Conservation (phyloP, 2,797 vertebrate genomes). For the Pangasius larnaudii region DNA sequence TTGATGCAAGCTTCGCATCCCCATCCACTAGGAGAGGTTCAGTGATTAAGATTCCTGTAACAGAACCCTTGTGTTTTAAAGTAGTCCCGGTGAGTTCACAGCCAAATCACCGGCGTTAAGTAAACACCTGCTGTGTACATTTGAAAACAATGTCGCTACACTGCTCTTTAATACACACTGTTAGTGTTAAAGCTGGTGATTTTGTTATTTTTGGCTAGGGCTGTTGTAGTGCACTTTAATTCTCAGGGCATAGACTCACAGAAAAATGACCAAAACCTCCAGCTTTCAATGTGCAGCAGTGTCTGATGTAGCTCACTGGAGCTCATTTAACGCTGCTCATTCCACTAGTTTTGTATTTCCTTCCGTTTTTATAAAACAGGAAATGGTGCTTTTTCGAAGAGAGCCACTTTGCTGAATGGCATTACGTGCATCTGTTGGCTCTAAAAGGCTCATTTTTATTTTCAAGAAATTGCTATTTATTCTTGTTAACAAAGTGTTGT, state of each 20-base stretch:
- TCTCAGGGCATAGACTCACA: not conserved
- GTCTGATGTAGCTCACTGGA: not conserved
- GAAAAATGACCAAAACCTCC: not conserved
- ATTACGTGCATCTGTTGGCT: not conserved
- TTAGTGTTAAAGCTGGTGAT: not conserved
- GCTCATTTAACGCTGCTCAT: conserved; percentile 6
- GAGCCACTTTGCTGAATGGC: not conserved
- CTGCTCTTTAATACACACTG: not conserved
- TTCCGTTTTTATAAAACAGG: not conserved
- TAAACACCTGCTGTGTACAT: conserved; percentile 20
- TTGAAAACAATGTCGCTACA: conserved; percentile 1
- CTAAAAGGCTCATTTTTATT: not conserved
- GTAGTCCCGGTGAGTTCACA: conserved; percentile 2
- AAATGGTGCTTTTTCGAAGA: not conserved
- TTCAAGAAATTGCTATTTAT: not conserved
- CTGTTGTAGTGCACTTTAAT: not conserved
- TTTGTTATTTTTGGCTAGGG: not conserved
- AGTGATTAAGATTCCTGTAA: conserved; percentile 2
- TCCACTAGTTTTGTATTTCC: not conserved
- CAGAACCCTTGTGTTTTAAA: not conserved
- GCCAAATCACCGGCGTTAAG: conserved; percentile 2
- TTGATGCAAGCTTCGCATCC: not conserved
- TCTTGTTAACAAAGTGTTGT: not conserved
- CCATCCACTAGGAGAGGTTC: not conserved
- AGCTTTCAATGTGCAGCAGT: not conserved